Percentiles rank a stretch among this genome's conserved stretches.
Conservation (phyloP, 23 tunicate genomes). For the Ciona savignyi region DNA sequence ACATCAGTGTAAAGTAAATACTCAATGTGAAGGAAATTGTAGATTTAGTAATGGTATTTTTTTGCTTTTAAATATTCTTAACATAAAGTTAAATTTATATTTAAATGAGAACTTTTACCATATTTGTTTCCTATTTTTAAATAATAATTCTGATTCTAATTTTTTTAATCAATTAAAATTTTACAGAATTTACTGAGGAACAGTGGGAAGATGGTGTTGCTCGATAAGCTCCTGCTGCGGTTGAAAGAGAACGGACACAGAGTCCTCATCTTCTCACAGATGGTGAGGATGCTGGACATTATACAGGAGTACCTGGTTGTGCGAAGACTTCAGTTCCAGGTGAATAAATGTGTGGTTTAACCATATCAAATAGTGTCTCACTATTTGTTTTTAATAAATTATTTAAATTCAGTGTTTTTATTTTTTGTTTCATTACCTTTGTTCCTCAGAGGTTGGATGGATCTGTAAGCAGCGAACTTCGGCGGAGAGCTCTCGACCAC, state of each 20-base stretch:
- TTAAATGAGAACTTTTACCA: no score
- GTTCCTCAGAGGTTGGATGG: slow-evolving; percentile 79
- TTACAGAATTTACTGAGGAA: slow-evolving; percentile 51
- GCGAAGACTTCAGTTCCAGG: slow-evolving; percentile 83
- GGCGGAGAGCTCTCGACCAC: slow-evolving; percentile 86
- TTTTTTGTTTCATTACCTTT: neutral
- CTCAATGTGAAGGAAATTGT: no score
- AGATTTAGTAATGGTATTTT: no score
- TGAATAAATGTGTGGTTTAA: neutral
- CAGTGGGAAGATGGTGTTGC: slow-evolving; percentile 97
- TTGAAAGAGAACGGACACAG: slow-evolving; percentile 84
- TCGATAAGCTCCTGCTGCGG: slow-evolving; percentile 84
- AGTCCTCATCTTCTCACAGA: slow-evolving; percentile 98
- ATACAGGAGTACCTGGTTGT: slow-evolving; percentile 82
- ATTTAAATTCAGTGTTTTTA: no score
- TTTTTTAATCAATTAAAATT: no score
- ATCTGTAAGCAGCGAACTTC: slow-evolving; percentile 69
- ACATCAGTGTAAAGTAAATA: no score
- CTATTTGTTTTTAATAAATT: no score
- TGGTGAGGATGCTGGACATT: slow-evolving; percentile 98
- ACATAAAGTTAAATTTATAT: no score
- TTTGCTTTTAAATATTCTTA: no score
- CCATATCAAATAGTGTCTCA: neutral
- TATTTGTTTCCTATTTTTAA: no score
- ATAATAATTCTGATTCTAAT: no score